Conservation (phyloP, 2,888 invertebrate genomes). For the Tachina grossa region DNA sequence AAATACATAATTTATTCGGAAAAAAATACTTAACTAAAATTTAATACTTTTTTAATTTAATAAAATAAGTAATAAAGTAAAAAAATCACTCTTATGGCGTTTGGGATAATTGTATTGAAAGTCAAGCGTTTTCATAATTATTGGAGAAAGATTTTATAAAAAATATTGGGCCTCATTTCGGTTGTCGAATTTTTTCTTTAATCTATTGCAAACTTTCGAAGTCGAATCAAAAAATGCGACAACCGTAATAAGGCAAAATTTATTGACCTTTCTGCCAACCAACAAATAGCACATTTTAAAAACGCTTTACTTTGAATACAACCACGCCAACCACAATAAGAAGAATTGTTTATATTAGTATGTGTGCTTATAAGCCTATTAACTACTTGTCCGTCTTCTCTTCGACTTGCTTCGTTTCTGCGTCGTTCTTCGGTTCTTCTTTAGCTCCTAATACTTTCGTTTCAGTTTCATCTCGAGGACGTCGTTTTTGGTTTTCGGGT, state of each 20-base stretch:
- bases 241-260: too few species aligned
- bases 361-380: constrained; percentile 6
- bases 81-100: neutral
- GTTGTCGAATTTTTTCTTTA: too few species aligned
- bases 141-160: too few species aligned
- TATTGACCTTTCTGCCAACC: too few species aligned
- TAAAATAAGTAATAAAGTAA: constrained; percentile 47
- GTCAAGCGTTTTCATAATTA: too few species aligned
- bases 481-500: constrained; percentile 75
- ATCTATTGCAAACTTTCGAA: too few species aligned
- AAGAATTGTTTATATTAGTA: constrained; percentile 22
- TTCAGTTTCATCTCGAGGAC: constrained; percentile 79
- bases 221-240: too few species aligned
- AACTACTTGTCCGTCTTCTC: constrained; percentile 48
- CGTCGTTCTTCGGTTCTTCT: constrained; percentile 72
- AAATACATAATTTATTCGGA: constrained; percentile 63
- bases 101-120: neutral
- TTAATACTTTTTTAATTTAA: constrained; percentile 64
- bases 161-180: too few species aligned
- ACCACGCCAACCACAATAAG: neutral
- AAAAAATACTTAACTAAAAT: constrained; percentile 68
- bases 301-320: neutral
- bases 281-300: neutral
- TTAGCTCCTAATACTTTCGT: constrained; percentile 77
- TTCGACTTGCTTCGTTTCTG: constrained; percentile 47